Evolutionary conservation across 2,888 invertebrate genomes (phyloP), one percentile per base, ranked within the genome.

Genomic region (Nemotelus pantherinus): DNA sequence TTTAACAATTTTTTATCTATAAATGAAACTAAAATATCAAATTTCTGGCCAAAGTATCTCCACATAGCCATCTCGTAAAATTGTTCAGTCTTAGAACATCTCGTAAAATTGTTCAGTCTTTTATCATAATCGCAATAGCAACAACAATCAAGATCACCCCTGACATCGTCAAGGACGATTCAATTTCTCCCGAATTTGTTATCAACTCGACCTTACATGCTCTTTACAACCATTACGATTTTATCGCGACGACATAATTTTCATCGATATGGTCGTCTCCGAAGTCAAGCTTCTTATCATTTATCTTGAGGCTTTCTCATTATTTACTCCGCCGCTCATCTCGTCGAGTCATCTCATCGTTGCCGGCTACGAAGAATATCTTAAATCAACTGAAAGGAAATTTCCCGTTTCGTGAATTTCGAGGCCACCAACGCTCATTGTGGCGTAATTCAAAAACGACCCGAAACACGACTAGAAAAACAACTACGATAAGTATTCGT

Each of bases 121-220:
- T 25, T 25, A 25, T 70, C 44, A 72, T 72, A 72, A 70, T 57
- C 55, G 25, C 25, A 25, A 25, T 25, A 25, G 25, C 25, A 25
- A 25, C 58, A 25, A 25, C 25, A 25, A 25, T 1, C 1, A 25
- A 25, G 25, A 25, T 25, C 50, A 47, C 48, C 50, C 60, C 63
- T 47, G 55, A 70, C 50, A 70, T 70, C 47, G 25, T 47, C 55
- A 60, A 60, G 45, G 60, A 47, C 63, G 63, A 60, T 74, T 63
- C 63, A 74, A 74, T 74, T 74, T 74, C 74, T 63, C 63, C 39
- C 50, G 39, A 74, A 60, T 74, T 74, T 63, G 43, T 74, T 60
- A 74, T 74, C 48, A 50, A 74, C 41, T 60, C 55, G 53, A 44
- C 70, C 6, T 70, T 70, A 53, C 70, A 70, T 55, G 55, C 25